Base-by-base conservation (phyloP, 2,113 vertebrate genomes). In the Peromyscus californicus region DNA sequence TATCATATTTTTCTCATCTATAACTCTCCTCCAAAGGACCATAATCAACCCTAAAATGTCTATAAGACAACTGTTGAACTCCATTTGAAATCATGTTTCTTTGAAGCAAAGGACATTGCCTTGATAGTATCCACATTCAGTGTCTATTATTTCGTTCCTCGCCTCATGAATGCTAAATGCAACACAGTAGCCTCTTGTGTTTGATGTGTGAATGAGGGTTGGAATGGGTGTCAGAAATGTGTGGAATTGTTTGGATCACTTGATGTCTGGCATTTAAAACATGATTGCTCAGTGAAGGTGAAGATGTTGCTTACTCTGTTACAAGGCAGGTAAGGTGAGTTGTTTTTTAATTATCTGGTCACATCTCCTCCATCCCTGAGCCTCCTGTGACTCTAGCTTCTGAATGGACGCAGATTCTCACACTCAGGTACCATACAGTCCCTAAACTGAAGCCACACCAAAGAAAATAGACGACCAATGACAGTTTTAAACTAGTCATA, bases 181-280 rank as follows among this genome's bases (percentile, higher is more conserved):
- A 70, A 7, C 74, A 22, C 12, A 83, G 57, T 51, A 74, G 90
- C 70, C 16, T 79, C 24, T 79, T 65, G 42, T 92, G 16, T 91
- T 91, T 95, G 91, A 93, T 92, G 74, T 93, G 24, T 70, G 67
- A 51, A 36, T 95, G 51, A 86, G 63, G 84, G 85, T 90, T 67
- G 91, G 51, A 82, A 91, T 67, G 29, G 74, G 57, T 88, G 78
- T 51, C 79, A 65, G 51, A n/a, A 17, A 92, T 75, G 7, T 75
- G 24, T 92, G 57, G 87, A 79, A 80, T 70, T 92, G 7, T 80
- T 97, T 75, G 31, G 82, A 87, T 69, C 74, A 11, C 83, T 70
- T 70, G 45, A 79, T 84, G 39, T n/a, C 48, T 92, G 95, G 78
- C 69, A 51, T 67, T 86, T 88, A 54, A 63, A 85, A 51, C 22